Evolutionary conservation across 1,140 invertebrate species (phyloP), one percentile per base, ranked within the genome.

Genomic region (Drosophila persimilis): DNA sequence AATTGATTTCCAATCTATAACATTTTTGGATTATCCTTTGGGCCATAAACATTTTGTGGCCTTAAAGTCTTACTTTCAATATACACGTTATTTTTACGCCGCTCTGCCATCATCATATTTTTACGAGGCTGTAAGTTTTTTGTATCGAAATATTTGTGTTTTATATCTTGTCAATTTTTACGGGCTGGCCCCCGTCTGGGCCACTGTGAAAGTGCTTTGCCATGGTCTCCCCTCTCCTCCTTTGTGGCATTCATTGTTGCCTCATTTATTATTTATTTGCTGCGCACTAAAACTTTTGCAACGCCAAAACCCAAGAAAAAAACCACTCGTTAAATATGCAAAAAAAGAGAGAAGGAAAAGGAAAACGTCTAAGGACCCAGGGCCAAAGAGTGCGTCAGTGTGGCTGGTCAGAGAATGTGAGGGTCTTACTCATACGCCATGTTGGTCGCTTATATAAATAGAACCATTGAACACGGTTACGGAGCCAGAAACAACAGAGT

Each of bases 201-300:
- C 46, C 8, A 46, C 3, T 26, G 47, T 41, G 35, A 73, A 65
- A 65, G 69, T 73, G 48, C 35, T 59, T 59, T 31, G 47, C 13
- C 45, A 24, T 13, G 20, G 31, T 53, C 29, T 52, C 43, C 45
- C 11, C 5, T 11, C 35, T 39, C 3, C 35, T 8, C 9, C 3
- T 31, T 35, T 35, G 31, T 35, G 29, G 52, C 60, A 22, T 46
- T 69, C 65, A 26, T 69, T 46, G 45, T 59, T 67, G 55, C 31
- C 50, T 44, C 77, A 81, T 80, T 77, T 81, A 78, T 60, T 78
- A 81, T 83, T 63, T 83, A 71, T 62, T 56, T 73, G 57, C 74
- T 63, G 54, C 72, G 52, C 60, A 65, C 77, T 59, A 70, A 66
- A 77, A 81, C 39, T 74, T 70, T 65, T 35, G 24, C 24, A 41